These are phyloP conservation scores for Ophthalmolycus amberensis DNA, from an alignment of 2,113 vertebrate species.

Conservation along the genomic window DNA sequence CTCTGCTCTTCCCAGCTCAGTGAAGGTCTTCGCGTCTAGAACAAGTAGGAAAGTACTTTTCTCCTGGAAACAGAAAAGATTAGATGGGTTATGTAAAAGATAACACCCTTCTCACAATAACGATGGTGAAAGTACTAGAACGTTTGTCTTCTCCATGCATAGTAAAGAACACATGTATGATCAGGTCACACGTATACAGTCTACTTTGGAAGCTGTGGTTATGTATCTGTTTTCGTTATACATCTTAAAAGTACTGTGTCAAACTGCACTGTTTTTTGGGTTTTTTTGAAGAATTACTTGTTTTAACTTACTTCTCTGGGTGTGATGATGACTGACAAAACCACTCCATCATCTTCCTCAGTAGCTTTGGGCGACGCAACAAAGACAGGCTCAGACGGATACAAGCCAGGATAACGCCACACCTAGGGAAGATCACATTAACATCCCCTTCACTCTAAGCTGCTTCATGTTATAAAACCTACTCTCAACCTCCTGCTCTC, in stretches of 20 bases:
- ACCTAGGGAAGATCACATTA: slow-evolving; percentile 79
- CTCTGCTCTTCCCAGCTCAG: slow-evolving; percentile 90
- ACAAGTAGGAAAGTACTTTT: slow-evolving; percentile 90
- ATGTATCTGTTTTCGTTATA: not conserved
- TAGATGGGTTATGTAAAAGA: not conserved
- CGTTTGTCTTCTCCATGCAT: slow-evolving; percentile 27
- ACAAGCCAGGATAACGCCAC: slow-evolving; percentile 90
- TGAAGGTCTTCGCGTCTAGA: slow-evolving; percentile 92
- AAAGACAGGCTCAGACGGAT: slow-evolving; percentile 94
- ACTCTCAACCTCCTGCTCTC: slow-evolving; percentile 16
- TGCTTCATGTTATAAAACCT: slow-evolving; percentile 60
- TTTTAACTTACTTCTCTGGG: slow-evolving; percentile 84
- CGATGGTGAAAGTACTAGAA: slow-evolving; percentile 6
- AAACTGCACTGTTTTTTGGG: not conserved
- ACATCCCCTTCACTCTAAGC: slow-evolving; percentile 43
- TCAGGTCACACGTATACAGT: not conserved
- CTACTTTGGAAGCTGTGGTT: not conserved
- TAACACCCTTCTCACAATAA: slow-evolving; percentile 13
- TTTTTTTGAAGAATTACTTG: not conserved
- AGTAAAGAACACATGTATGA: not conserved
- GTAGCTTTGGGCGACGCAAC: slow-evolving; percentile 86
- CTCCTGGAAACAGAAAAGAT: slow-evolving; percentile 81
- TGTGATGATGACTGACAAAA: slow-evolving; percentile 92
- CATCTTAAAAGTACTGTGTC: not conserved
- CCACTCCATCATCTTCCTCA: slow-evolving; percentile 91